Evolutionary conservation across 2,113 vertebrate species (phyloP), one percentile per base, ranked within the genome.

Genomic region (Apeltes quadracus): DNA sequence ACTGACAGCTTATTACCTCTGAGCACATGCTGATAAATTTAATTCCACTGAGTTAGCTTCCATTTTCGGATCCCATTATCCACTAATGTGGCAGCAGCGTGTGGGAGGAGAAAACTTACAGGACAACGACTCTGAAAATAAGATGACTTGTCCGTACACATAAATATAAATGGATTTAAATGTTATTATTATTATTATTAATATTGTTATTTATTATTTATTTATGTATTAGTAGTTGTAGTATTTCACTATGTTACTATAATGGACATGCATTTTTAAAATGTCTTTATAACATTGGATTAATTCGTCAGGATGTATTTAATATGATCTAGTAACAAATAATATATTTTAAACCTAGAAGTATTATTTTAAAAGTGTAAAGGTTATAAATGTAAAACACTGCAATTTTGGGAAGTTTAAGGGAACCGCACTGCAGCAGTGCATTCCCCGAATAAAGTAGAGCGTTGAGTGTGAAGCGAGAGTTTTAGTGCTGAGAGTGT

Each of bases 1-100:
- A 93, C 90, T 93, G 93, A 94, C 92, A 94, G 92, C 92, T 93
- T 94, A 94, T 94, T 94, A 93, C 92, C 87, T 91, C 92, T 92
- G 91, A 93, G 92, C 93, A 92, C 87, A 88, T 91, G 90, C 90
- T 94, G 94, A 94, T 94, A 93, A 93, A 93, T 94, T 92, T 90
- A 92, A 94, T 93, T 93, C 92, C 89, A 81, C 84, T 83, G 90
- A 93, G 90, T 93, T 93, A 93, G 89, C 87, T 90, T 92, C 92
- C 92, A 92, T 94, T 93, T 94, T 93, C 83, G 77, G 69, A 92
- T 88, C 91, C 89, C 85, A 94, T 94, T 93, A 93, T 92, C 89
- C 83, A 70, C 87, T 93, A 92, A 93, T 91, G 75, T 91, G 80
- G 84, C 80, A 89, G 80, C 86, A 84, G 81, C 72, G 59, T 75